Evolutionary conservation across 2,888 invertebrate genomes (phyloP).

Genomic region (Leptinotarsa tumamoca): DNA sequence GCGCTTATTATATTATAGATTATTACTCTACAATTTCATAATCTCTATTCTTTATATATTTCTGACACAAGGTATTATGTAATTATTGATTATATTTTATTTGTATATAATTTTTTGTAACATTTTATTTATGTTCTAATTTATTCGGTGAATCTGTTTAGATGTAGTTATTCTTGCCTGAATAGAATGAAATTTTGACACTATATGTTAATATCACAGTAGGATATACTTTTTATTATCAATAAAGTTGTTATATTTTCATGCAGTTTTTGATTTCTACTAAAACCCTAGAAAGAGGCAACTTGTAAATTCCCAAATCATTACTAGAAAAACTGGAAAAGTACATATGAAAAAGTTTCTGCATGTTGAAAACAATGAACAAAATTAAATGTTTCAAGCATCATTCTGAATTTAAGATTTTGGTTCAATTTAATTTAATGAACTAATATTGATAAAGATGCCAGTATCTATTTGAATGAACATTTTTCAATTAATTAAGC

Average conservation of each 20-base stretch:
- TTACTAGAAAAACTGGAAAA: too few relatives aligned
- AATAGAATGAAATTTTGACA: slow-evolving; percentile 54
- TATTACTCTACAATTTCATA: slow-evolving; percentile 18
- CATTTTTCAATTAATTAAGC: too few relatives aligned
- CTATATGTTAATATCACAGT: slow-evolving; percentile 60
- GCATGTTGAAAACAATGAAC: too few relatives aligned
- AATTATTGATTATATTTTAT: slow-evolving; percentile 39
- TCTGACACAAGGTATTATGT: slow-evolving; percentile 20
- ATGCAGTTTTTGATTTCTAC: slow-evolving; percentile 28
- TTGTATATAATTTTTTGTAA: slow-evolving; percentile 43
- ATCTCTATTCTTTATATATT: slow-evolving; percentile 5
- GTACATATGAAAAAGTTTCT: too few relatives aligned
- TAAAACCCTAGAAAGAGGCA: background rate
- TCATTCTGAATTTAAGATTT: too few relatives aligned
- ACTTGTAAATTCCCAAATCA: too few relatives aligned
- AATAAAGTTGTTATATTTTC: slow-evolving; percentile 64
- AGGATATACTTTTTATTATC: slow-evolving; percentile 59
- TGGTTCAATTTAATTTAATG: too few relatives aligned
- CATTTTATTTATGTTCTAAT: slow-evolving; percentile 52
- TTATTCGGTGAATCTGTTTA: slow-evolving; percentile 48
- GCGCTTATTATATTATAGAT: slow-evolving; percentile 24
- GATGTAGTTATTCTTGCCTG: slow-evolving; percentile 58
- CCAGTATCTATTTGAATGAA: too few relatives aligned
- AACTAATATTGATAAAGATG: too few relatives aligned
- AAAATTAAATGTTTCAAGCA: too few relatives aligned